Evolutionary conservation across 2,888 invertebrate species (phyloP).

Genomic region (Hypomecis atomaria): DNA sequence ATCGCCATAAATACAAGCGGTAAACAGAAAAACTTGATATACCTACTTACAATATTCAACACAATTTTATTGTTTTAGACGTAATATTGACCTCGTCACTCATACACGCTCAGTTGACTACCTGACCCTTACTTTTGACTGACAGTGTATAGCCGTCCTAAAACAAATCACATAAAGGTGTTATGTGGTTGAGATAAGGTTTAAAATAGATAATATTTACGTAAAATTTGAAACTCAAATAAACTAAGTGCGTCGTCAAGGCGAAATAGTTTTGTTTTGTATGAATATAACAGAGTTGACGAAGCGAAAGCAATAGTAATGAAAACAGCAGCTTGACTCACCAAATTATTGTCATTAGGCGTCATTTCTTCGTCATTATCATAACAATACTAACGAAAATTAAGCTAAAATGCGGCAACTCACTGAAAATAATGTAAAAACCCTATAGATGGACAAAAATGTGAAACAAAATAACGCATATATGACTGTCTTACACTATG

Average conservation of each 20-base stretch:
- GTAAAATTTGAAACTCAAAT: too few relatives aligned
- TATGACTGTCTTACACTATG: too few relatives aligned
- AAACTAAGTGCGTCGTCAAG: neutral
- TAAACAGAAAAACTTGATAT: too few relatives aligned
- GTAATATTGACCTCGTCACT: neutral
- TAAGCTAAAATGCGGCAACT: too few relatives aligned
- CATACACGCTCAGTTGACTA: neutral
- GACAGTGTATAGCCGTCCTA: neutral
- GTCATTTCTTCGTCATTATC: too few relatives aligned
- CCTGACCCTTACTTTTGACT: neutral
- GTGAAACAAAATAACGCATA: too few relatives aligned
- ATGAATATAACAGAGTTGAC: neutral
- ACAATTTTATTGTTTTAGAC: too few relatives aligned
- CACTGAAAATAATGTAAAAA: too few relatives aligned
- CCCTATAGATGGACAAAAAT: too few relatives aligned
- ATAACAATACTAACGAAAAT: too few relatives aligned
- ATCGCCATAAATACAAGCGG: too few relatives aligned
- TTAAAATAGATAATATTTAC: neutral
- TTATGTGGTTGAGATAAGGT: neutral
- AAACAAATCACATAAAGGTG: neutral
- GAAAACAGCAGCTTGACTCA: neutral
- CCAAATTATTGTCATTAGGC: neutral
- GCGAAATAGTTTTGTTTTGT: constrained; percentile 1
- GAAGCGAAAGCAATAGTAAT: neutral
- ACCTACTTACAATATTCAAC: too few relatives aligned